These are phyloP conservation scores for Dipodomys ordii DNA, from an alignment of 2,113 vertebrate species.

Conservation along the genomic window DNA sequence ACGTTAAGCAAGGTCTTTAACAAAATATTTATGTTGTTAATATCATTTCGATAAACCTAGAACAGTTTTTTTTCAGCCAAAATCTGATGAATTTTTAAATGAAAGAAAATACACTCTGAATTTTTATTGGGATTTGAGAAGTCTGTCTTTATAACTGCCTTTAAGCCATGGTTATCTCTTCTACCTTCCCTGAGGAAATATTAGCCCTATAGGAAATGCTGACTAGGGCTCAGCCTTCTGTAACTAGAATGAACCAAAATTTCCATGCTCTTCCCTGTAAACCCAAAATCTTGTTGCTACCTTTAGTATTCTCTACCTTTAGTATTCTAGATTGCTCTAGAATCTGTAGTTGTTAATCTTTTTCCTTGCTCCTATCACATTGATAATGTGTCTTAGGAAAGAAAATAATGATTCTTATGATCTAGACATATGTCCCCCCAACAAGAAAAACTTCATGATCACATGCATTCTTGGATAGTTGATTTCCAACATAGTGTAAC, in stretches of 20 bases:
- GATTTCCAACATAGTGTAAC: neutral
- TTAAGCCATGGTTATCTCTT: constrained; percentile 81
- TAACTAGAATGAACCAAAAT: constrained; percentile 71
- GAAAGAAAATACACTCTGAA: constrained; percentile 77
- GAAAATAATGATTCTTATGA: constrained; percentile 66
- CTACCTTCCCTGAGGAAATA: constrained; percentile 79
- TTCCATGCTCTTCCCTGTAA: constrained; percentile 71
- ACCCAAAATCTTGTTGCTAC: constrained; percentile 72
- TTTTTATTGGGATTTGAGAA: constrained; percentile 82
- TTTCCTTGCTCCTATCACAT: constrained; percentile 65
- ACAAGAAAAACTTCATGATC: constrained; percentile 53
- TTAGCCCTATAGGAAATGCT: constrained; percentile 83
- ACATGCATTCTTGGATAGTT: neutral
- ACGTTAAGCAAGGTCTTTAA: constrained; percentile 65
- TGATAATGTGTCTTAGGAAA: neutral
- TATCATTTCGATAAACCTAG: constrained; percentile 65
- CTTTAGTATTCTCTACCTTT: constrained; percentile 75
- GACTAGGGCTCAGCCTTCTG: constrained; percentile 76
- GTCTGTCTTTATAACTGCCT: constrained; percentile 81
- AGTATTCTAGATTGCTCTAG: constrained; percentile 65
- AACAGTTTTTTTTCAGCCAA: constrained; percentile 68
- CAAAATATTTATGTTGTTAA: constrained; percentile 77
- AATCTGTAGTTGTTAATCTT: constrained; percentile 52
- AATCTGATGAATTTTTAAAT: constrained; percentile 80
- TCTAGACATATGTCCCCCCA: constrained; percentile 24